These are phyloP conservation scores for Physocephala rufipes DNA, from an alignment of 2,888 invertebrate genomes.

Conservation along the genomic window DNA sequence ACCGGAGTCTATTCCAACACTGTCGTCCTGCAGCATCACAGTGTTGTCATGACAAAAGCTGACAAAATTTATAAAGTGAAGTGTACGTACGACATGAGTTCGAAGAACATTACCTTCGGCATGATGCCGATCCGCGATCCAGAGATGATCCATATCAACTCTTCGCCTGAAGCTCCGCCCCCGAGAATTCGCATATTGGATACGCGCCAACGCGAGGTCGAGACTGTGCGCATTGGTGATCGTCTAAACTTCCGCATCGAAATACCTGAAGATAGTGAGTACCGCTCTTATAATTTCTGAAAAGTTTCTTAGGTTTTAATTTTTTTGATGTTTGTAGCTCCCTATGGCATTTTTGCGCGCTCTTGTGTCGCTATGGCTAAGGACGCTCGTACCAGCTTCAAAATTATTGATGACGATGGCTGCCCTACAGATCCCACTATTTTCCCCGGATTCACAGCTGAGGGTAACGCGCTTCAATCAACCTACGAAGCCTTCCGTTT, in stretches of 20 bases:
- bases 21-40: constrained; percentile 93
- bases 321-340: constrained; percentile 71
- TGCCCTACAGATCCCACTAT: constrained; percentile 94
- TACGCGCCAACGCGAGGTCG: constrained; percentile 85
- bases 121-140: constrained; percentile 97
- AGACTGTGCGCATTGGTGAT: constrained; percentile 94
- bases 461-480: constrained; percentile 89
- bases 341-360: constrained; percentile 93
- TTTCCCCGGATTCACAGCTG: constrained; percentile 91
- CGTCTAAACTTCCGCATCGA: constrained; percentile 94
- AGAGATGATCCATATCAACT: constrained; percentile 95
- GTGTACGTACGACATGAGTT: constrained; percentile 95
- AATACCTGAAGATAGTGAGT: constrained; percentile 94
- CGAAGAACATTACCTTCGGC: constrained; percentile 95
- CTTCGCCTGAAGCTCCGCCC: constrained; percentile 93
- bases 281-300: too few species aligned
- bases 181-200: constrained; percentile 93
- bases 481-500: constrained; percentile 95
- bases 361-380: constrained; percentile 98
- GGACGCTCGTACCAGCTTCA: constrained; percentile 94
- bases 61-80: constrained; percentile 97
- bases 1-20: constrained; percentile 94
- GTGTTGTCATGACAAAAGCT: constrained; percentile 95
- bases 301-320: not conserved
- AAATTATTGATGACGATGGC: constrained; percentile 94